Conservation (phyloP, 2,113 vertebrate genomes). For the Xerus inauris region DNA sequence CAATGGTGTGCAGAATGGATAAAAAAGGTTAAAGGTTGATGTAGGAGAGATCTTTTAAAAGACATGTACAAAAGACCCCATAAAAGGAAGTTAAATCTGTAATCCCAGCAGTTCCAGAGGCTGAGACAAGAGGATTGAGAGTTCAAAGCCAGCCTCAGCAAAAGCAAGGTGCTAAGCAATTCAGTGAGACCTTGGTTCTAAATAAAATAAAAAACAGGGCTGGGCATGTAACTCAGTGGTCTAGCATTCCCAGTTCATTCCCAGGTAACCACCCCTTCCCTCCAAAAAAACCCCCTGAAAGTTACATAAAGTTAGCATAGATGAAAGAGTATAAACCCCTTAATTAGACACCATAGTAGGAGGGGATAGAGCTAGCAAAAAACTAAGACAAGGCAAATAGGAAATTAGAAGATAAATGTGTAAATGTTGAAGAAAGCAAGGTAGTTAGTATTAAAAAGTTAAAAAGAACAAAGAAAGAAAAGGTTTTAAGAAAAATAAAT, state of each 20-base stretch:
- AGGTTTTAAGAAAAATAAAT: conserved; percentile 41
- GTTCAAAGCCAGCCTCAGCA: too few species aligned
- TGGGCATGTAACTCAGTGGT: too few species aligned
- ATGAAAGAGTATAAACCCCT: not conserved
- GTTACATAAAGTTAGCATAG: not conserved
- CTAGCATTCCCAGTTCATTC: too few species aligned
- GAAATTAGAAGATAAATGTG: not conserved
- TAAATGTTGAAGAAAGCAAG: not conserved
- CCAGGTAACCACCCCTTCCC: too few species aligned
- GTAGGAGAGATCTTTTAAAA: not conserved
- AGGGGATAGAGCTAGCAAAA: not conserved
- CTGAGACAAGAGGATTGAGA: too few species aligned
- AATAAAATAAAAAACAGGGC: too few species aligned
- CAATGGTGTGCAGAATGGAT: not conserved
- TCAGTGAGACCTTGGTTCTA: too few species aligned
- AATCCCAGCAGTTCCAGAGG: too few species aligned
- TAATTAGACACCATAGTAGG: not conserved
- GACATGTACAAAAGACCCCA: not conserved
- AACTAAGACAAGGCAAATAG: not conserved
- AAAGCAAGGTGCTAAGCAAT: too few species aligned
- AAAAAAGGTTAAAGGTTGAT: conserved; percentile 14
- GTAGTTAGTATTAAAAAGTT: not conserved
- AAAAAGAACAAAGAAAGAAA: conserved; percentile 9
- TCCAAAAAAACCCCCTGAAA: too few species aligned
- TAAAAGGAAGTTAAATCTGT: not conserved